Evolutionary conservation across 2,113 vertebrate genomes (phyloP), one percentile per base, ranked within the genome.

Genomic region (Corvus moneduloides): DNA sequence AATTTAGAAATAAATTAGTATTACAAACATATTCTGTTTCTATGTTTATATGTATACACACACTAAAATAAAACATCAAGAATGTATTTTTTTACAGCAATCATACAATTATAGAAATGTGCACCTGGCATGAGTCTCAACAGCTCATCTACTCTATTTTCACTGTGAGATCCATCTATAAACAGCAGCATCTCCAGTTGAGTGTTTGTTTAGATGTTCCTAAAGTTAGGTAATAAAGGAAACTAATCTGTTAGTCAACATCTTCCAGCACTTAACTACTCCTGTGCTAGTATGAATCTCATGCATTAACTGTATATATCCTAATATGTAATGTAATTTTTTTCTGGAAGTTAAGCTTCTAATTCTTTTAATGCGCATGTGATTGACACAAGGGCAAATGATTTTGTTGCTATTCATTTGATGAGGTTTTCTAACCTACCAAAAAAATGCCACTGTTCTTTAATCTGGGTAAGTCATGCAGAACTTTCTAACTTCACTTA

Each of bases 311-410:
- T 73, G 18, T 41, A 3, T 33, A 4, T 69, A 44, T 71, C 28
- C 32, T 78, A 20, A 43, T 39, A 76, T 5, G 14, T 33, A 72
- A 16, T 19, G 7, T 74, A 21, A 44, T 1, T 26, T 23, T 68
- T 78, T 78, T 20, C 54, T 77, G 27, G 5, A 46, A 28, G 9
- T 69, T 74, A 62, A 74, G 15, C 16, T n/a, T 77, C 26, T 68
- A 17, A 2, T 41, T 10, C 52, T 49, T 68, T 69, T 9, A 0
- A 32, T 32, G 32, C 5, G 0, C 22, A 16, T 33, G 23, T 11
- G 4, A 21, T 67, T 13, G 51, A 32, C 8, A 61, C 17, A 49
- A 24, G 23, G 24, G 9, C 13, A 78, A 32, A n/a, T 37, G 0
- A 62, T 62, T 74, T 63, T 55, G 16, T 46, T 73, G 26, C 30